Evolutionary conservation across 2,113 vertebrate genomes (phyloP), one percentile per base, ranked within the genome.

Genomic region (Neotoma lepida): DNA sequence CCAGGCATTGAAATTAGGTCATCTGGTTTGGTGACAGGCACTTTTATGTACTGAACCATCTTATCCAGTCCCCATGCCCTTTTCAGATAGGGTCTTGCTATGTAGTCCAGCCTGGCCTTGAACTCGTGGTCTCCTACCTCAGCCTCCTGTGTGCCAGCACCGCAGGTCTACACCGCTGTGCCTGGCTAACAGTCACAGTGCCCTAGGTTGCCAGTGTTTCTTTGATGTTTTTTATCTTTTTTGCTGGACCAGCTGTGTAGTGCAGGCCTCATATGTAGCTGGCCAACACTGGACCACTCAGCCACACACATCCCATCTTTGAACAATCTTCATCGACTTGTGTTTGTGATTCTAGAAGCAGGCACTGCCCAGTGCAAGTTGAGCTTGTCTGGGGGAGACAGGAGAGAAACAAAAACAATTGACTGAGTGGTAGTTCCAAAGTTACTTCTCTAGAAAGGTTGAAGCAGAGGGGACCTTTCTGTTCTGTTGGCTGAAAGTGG

Each of bases 251-350:
- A 20, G 56, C 56, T 30, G 24, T 46, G 28, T 17, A 64, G 39
- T 6, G 4, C 0, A 20, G 39, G 41, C 15, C 58, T 64, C 0
- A 4, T 22, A 5, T 13, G 18, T 10, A 35, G 41, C 17, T 24
- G 61, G 41, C 44, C 20, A 49, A 8, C 1, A 6, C 84, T 86
- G 28, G 20, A n/a, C 63, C 41, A 35, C n/a, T 64, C 17, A 66
- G 18, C 44, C 17, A 24, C 44, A 26, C 28, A 51, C 51, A n/a
- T 6, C 44, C 44, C 33, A 70, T 12, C 44, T 71, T 39, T 54
- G 66, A 39, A 87, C n/a, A 33, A 18, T 73, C 86, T 20, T 88
- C 68, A 41, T 2, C 56, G 49, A 71, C 46, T 39, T 51, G 33
- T 51, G 46, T 88, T 71, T 71, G 9, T 88, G 68, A 56, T 73